phyloP scores from a whole-genome alignment of 1,140 invertebrate species.

The Neuroterus valhalla region DNA sequence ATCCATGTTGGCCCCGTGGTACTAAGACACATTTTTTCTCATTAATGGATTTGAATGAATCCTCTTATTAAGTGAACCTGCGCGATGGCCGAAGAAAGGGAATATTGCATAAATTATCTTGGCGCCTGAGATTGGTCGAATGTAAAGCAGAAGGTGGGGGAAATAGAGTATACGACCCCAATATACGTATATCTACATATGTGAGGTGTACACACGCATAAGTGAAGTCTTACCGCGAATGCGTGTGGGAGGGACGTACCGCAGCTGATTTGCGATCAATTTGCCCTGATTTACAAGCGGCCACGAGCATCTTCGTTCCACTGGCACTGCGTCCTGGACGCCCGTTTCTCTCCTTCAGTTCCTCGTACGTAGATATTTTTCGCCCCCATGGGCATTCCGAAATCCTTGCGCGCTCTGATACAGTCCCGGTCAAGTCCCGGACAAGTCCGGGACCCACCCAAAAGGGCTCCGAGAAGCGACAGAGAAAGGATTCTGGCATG shows the following conservation, averaged over 20 bases:
- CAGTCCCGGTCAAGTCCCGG: slow-evolving; percentile 43
- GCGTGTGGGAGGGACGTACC: slow-evolving; percentile 61
- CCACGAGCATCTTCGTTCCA: slow-evolving; percentile 54
- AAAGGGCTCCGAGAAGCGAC: slow-evolving; percentile 43
- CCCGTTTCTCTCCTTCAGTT: slow-evolving; percentile 40
- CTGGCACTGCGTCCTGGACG: slow-evolving; percentile 33
- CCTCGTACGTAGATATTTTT: slow-evolving; percentile 36
- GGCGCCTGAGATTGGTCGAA: slow-evolving; percentile 9
- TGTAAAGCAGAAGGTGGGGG: neutral
- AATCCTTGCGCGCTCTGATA: slow-evolving; percentile 46
- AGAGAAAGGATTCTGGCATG: slow-evolving; percentile 43
- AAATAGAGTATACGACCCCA: neutral
- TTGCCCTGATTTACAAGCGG: slow-evolving; percentile 73
- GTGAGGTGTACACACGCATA: slow-evolving; percentile 15
- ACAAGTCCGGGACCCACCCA: slow-evolving; percentile 45
- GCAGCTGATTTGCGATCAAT: slow-evolving; percentile 72
- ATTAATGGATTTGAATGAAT: too few species aligned
- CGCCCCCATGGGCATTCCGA: slow-evolving; percentile 45
- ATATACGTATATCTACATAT: neutral
- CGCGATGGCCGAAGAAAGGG: neutral
- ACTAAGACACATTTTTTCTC: too few species aligned
- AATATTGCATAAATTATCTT: slow-evolving; percentile 9
- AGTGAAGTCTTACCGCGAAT: slow-evolving; percentile 42
- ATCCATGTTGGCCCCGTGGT: too few species aligned
- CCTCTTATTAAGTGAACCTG: too few species aligned